phyloP scores from a whole-genome alignment of 2,888 invertebrate species.

The Perizoma affinitatum region DNA sequence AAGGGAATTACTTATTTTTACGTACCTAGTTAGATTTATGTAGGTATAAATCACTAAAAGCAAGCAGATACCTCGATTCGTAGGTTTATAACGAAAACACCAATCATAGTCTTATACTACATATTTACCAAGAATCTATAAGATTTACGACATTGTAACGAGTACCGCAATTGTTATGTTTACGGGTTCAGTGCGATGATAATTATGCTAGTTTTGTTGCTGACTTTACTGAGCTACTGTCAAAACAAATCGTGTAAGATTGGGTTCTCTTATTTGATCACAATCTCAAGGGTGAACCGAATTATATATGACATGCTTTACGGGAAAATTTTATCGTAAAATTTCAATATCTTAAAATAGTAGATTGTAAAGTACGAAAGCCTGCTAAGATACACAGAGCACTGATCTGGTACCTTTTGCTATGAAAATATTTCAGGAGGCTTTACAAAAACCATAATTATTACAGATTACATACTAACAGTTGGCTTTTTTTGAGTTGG shows the following conservation, averaged over 20 bases:
- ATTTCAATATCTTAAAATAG: not conserved
- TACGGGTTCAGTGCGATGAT: constrained; percentile 1
- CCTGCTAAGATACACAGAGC: not conserved
- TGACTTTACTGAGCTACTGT: constrained; percentile 2
- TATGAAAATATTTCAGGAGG: not conserved
- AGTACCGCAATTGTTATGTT: constrained; percentile 11
- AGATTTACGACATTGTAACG: constrained; percentile 4
- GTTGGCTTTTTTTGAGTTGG: too few species aligned
- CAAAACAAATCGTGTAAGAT: constrained; percentile 11
- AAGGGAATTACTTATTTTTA: not conserved
- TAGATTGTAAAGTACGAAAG: not conserved
- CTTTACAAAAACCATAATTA: not conserved
- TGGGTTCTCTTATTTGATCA: not conserved
- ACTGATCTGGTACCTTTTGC: not conserved
- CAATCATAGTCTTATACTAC: constrained; percentile 3
- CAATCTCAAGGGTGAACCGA: not conserved
- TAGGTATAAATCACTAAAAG: constrained; percentile 14
- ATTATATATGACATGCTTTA: not conserved
- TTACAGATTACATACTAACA: not conserved
- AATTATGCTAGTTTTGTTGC: constrained; percentile 2
- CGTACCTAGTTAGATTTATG: too few species aligned
- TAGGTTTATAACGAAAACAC: constrained; percentile 9
- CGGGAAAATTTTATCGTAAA: not conserved
- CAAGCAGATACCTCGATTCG: constrained; percentile 5
- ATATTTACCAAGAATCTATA: constrained; percentile 1